A percentile compares a stretch with the other conserved stretches of the same genome.
These are phyloP conservation scores for Macaria notata DNA, from an alignment of 2,888 invertebrate genomes.

Conservation along the genomic window DNA sequence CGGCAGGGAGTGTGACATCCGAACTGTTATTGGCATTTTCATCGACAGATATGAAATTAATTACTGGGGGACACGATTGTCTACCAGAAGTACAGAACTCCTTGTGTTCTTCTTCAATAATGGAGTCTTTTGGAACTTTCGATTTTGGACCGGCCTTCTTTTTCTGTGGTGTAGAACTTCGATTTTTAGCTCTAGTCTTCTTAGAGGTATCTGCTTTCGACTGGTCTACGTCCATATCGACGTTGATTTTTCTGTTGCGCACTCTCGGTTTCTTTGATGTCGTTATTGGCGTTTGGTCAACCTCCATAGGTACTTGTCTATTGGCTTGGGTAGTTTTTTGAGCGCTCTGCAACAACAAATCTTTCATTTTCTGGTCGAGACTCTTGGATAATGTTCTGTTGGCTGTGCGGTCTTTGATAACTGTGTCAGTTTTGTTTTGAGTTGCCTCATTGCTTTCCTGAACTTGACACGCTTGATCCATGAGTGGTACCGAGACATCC, in stretches of 20 bases:
- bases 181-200: constrained; percentile 43
- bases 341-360: constrained; percentile 65
- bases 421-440: too few relatives aligned
- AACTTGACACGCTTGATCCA: constrained; percentile 58
- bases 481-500: constrained; percentile 60
- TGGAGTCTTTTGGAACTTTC: constrained; percentile 42
- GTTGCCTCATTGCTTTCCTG: constrained; percentile 33
- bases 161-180: constrained; percentile 62
- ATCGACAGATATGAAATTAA: constrained; percentile 36
- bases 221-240: constrained; percentile 29
- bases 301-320: constrained; percentile 34
- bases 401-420: constrained; percentile 41
- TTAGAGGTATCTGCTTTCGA: constrained; percentile 4
- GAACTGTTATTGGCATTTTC: constrained; percentile 32
- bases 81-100: constrained; percentile 55
- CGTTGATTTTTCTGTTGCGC: constrained; percentile 3
- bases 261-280: constrained; percentile 24
- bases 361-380: constrained; percentile 54
- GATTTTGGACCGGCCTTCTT: constrained; percentile 39
- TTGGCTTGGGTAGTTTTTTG: constrained; percentile 47
- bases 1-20: constrained; percentile 26
- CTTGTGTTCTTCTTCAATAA: constrained; percentile 59
- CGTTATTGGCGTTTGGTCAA: constrained; percentile 29
- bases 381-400: constrained; percentile 54
- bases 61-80: constrained; percentile 58